phyloP scores from a whole-genome alignment of 2,113 vertebrate species.

The Rattus norvegicus region DNA sequence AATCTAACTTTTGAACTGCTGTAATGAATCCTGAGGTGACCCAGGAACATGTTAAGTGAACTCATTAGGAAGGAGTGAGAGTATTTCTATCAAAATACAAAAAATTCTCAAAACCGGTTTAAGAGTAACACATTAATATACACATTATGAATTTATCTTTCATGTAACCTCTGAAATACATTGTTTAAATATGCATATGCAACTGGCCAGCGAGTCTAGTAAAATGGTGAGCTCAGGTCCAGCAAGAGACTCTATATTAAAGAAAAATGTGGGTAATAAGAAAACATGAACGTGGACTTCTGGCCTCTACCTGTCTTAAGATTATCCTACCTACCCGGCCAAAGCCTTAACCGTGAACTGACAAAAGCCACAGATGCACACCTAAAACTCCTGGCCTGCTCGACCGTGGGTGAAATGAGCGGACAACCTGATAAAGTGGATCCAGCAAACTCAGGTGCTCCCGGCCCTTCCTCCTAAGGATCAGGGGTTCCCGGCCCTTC shows the following conservation, averaged over 20 bases:
- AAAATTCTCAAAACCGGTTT: conserved; percentile 42
- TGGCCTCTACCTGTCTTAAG: not conserved
- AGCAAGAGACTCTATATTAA: not conserved
- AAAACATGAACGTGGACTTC: not conserved
- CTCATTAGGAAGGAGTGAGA: not conserved
- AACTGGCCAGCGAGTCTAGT: not conserved
- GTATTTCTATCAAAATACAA: not conserved
- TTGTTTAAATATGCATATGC: not conserved
- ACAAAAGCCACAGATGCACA: not conserved
- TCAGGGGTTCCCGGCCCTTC: too few species aligned
- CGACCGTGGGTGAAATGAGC: not conserved
- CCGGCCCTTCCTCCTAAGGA: too few species aligned
- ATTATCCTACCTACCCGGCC: not conserved
- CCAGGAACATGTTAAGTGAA: not conserved
- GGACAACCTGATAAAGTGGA: not conserved
- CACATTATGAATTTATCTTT: conserved; percentile 36
- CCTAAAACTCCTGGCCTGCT: not conserved
- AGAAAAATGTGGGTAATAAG: not conserved
- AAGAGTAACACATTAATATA: conserved; percentile 5
- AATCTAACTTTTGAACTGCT: conserved; percentile 32
- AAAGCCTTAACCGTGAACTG: not conserved
- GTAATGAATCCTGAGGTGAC: not conserved
- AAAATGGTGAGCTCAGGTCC: not conserved
- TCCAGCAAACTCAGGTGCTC: not conserved
- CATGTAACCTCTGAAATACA: conserved; percentile 3